phyloP scores from a whole-genome alignment of 1,140 invertebrate species.

The Mylabris phalerata region DNA sequence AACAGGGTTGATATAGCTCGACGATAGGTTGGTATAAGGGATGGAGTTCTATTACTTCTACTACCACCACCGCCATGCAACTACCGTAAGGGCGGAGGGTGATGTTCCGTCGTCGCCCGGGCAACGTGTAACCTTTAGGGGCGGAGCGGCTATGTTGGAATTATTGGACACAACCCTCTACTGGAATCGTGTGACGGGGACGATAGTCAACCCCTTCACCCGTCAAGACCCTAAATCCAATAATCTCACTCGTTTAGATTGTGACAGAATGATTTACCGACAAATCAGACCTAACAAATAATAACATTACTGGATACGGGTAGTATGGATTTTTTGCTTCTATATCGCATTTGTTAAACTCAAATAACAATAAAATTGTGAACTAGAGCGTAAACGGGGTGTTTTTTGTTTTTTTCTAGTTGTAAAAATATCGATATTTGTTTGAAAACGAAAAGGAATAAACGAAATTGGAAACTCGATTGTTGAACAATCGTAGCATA shows the following conservation, averaged over 20 bases:
- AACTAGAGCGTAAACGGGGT: too few species aligned
- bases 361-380: too few species aligned
- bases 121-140: slow-evolving; percentile 31
- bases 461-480: too few species aligned
- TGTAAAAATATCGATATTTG: too few species aligned
- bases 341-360: too few species aligned
- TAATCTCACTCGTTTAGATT: slow-evolving; percentile 36
- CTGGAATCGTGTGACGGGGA: not conserved
- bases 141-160: slow-evolving; percentile 30
- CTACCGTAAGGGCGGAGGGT: not conserved
- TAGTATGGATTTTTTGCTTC: too few species aligned
- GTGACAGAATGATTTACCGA: slow-evolving; percentile 35
- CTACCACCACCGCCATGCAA: slow-evolving; percentile 18
- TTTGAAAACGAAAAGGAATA: too few species aligned
- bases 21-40: too few species aligned
- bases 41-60: too few species aligned
- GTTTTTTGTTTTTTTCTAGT: too few species aligned
- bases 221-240: slow-evolving; percentile 30
- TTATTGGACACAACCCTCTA: slow-evolving; percentile 13
- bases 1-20: too few species aligned
- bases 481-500: too few species aligned
- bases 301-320: slow-evolving; percentile 17
- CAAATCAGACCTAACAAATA: slow-evolving; percentile 32
- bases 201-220: slow-evolving; percentile 5
- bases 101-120: slow-evolving; percentile 19